A percentile compares a stretch with the other conserved stretches of the same genome.
Evolutionary conservation across 2,888 invertebrate genomes (phyloP).

Genomic region (Ectemnius continuus): DNA sequence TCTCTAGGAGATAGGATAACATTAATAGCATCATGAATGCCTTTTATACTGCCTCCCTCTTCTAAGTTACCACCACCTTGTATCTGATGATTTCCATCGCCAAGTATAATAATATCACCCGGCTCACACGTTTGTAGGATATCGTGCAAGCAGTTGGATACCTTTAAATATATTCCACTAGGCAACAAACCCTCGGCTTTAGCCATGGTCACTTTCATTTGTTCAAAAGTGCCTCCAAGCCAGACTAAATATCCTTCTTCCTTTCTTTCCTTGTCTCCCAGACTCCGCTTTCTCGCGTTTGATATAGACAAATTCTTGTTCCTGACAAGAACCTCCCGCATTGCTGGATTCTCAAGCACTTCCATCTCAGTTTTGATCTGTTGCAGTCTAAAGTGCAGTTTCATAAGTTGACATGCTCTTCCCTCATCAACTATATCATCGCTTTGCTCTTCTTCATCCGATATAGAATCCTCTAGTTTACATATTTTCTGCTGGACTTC

Average conservation of each 20-base stretch:
- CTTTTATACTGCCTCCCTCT: slow-evolving; percentile 78
- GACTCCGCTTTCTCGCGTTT: slow-evolving; percentile 56
- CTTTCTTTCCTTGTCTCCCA: slow-evolving; percentile 58
- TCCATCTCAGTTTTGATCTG: slow-evolving; percentile 82
- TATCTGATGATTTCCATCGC: slow-evolving; percentile 79
- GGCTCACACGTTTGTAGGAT: slow-evolving; percentile 76
- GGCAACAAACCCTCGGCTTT: slow-evolving; percentile 76
- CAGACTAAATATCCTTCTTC: slow-evolving; percentile 77
- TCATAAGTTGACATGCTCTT: slow-evolving; percentile 79
- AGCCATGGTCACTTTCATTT: slow-evolving; percentile 78
- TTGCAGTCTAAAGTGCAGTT: slow-evolving; percentile 80
- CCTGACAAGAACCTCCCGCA: slow-evolving; percentile 78
- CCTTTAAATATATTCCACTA: slow-evolving; percentile 67
- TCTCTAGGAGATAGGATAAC: slow-evolving; percentile 77
- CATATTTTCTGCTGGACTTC: slow-evolving; percentile 79
- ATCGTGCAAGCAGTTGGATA: slow-evolving; percentile 72
- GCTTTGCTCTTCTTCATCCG: slow-evolving; percentile 66
- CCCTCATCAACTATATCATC: slow-evolving; percentile 67
- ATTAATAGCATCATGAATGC: slow-evolving; percentile 66
- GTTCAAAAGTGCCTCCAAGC: slow-evolving; percentile 76
- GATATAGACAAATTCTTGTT: slow-evolving; percentile 63
- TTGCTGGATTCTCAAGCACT: slow-evolving; percentile 81
- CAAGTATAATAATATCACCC: slow-evolving; percentile 79
- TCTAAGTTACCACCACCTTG: slow-evolving; percentile 79
- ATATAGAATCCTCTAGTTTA: slow-evolving; percentile 76